Base-by-base conservation (phyloP, 2,113 vertebrate genomes). In the Mystacornis crossleyi region DNA sequence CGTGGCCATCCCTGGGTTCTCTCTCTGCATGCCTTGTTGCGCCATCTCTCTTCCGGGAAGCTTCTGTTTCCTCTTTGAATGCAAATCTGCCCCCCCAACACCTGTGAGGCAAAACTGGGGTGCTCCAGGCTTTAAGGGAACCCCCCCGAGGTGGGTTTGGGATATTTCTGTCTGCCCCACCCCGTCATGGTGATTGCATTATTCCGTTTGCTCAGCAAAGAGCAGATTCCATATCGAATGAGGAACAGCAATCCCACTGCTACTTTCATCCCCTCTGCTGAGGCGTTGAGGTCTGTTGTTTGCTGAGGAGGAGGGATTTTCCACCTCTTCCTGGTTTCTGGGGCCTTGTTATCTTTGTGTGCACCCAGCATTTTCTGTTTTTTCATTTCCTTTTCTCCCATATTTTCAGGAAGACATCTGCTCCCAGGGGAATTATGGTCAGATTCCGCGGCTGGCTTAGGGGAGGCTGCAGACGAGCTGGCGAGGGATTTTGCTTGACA, bases 291-390 rank as follows among this genome's bases (percentile, higher is more conserved):
- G 20, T 62, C 69, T 80, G 83, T 18, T 45, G 34, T 55, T 81
- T 95, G 82, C 73, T 0, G 6, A 62, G 58, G 65, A 92, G 53
- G 82, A 83, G 36, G 74, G 55, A 55, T 83, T 77, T 77, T 83
- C 66, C 9, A 7, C 48, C 1, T 81, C 55, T 84, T 83, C 50
- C 57, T n/a, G 38, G 5, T 81, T 74, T 24, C 79, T 84, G 43
- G 33, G 57, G 53, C 74, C 43, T 70, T 4, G 2, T 45, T 72
- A 6, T 66, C 69, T 67, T 71, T 61, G 26, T 47, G 79, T 50
- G 20, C 4, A 5, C 0, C 2, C 70, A 15, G 61, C 0, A 0
- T 55, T 80, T 67, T 20, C 13, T 80, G 29, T 3, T 79, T 67
- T 58, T 55, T 31, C 23, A 3, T 65, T 72, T 40, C 18, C 20